These are phyloP conservation scores for Fistularia commersonii DNA, from an alignment of 2,797 vertebrate species.

Conservation along the genomic window DNA sequence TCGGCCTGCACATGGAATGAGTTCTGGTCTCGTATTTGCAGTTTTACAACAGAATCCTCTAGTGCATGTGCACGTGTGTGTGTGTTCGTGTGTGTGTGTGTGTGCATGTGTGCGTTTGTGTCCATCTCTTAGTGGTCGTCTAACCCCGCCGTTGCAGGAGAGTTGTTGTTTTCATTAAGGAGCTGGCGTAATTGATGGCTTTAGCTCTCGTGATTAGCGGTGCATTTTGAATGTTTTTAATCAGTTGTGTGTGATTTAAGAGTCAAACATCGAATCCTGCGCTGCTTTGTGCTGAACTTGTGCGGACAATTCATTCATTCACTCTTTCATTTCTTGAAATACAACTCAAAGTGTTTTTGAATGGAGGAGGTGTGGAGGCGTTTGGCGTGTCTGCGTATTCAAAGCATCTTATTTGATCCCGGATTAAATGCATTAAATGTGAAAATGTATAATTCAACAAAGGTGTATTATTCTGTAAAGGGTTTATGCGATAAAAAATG, in stretches of 20 bases:
- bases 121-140: conserved; percentile 26
- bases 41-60: conserved; percentile 41
- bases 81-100: too few species aligned
- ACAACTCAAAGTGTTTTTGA: too few species aligned
- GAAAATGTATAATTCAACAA: too few species aligned
- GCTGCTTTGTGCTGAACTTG: background rate
- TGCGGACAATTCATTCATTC: conserved; percentile 4
- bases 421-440: too few species aligned
- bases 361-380: too few species aligned
- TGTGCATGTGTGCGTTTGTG: conserved; percentile 5
- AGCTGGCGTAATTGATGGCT: conserved; percentile 38
- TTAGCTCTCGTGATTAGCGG: conserved; percentile 39
- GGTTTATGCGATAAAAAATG: too few species aligned
- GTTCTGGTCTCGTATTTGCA: conserved; percentile 25
- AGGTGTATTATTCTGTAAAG: too few species aligned
- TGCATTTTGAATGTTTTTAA: conserved; percentile 30
- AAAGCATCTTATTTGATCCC: too few species aligned
- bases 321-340: too few species aligned
- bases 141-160: conserved; percentile 17
- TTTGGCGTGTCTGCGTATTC: too few species aligned
- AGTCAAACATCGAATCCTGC: conserved; percentile 1
- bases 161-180: conserved; percentile 40
- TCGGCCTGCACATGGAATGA: too few species aligned
- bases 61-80: too few species aligned
- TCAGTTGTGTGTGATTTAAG: conserved; percentile 11